These are phyloP conservation scores for Carcharodon carcharias DNA, from an alignment of 2,797 vertebrate genomes.

Conservation along the genomic window DNA sequence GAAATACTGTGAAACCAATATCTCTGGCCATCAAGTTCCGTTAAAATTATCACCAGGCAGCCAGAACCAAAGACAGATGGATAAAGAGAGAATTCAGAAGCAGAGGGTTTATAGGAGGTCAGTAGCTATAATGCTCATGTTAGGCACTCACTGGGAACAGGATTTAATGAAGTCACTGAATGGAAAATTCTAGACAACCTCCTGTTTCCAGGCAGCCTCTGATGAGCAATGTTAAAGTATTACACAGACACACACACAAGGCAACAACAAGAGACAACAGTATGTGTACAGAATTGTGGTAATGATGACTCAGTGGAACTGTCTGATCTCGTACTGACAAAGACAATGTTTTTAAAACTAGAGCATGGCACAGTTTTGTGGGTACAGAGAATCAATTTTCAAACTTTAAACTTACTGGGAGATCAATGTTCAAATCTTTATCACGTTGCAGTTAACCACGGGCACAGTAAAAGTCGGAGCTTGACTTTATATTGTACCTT, in stretches of 20 bases:
- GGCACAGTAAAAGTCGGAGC: neutral
- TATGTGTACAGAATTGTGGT: neutral
- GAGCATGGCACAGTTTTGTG: neutral
- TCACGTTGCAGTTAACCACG: too few species aligned
- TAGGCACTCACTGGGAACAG: neutral
- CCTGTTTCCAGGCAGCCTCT: neutral
- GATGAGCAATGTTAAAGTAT: neutral
- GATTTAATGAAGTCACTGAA: neutral
- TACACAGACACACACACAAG: neutral
- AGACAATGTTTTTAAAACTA: neutral
- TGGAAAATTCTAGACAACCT: slow-evolving; percentile 1
- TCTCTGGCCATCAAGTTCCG: too few species aligned
- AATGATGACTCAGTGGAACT: neutral
- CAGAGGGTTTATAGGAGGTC: neutral
- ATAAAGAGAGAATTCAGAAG: neutral
- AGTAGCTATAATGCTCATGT: neutral
- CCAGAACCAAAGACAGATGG: neutral
- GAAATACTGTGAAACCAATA: neutral
- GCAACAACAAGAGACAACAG: neutral
- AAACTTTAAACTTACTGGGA: neutral
- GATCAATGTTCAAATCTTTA: neutral
- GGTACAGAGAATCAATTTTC: too few species aligned
- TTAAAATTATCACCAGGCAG: too few species aligned
- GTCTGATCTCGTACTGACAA: neutral
- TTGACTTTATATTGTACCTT: neutral